Percentiles rank a stretch among this genome's conserved stretches.
phyloP scores from a whole-genome alignment of 2,113 vertebrate genomes.

The Charina bottae region DNA sequence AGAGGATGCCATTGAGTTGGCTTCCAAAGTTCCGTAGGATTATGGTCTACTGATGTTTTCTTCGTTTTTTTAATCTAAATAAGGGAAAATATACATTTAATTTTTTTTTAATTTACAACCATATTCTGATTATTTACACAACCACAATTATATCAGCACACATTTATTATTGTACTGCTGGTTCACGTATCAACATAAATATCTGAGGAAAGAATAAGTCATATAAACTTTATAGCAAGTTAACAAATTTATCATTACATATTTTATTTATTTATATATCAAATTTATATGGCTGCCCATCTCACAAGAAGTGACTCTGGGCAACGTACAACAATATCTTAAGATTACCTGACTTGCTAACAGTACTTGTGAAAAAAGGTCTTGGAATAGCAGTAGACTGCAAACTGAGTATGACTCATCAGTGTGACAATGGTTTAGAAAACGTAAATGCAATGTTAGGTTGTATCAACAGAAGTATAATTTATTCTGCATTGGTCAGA shows the following conservation, averaged over 20 bases:
- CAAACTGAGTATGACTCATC: not conserved
- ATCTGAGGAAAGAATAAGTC: not conserved
- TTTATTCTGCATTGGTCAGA: not conserved
- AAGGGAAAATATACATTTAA: constrained; percentile 46
- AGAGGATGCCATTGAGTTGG: constrained; percentile 75
- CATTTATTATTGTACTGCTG: not conserved
- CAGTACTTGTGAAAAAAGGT: not conserved
- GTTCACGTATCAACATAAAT: not conserved
- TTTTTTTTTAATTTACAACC: constrained; percentile 24
- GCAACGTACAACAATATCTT: not conserved
- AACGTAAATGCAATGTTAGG: not conserved
- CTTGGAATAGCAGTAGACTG: not conserved
- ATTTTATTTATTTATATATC: too few species aligned
- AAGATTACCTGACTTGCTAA: not conserved
- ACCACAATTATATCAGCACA: constrained; percentile 34
- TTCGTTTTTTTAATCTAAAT: constrained; percentile 35
- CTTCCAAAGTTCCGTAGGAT: constrained; percentile 23
- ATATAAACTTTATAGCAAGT: not conserved
- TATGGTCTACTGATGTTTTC: constrained; percentile 22
- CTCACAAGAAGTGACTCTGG: too few species aligned
- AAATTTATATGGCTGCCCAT: too few species aligned
- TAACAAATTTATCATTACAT: not conserved
- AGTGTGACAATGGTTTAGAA: not conserved
- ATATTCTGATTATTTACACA: not conserved
- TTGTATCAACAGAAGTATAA: not conserved